phyloP scores from a whole-genome alignment of 1,140 invertebrate genomes.

The Drosophila teissieri region DNA sequence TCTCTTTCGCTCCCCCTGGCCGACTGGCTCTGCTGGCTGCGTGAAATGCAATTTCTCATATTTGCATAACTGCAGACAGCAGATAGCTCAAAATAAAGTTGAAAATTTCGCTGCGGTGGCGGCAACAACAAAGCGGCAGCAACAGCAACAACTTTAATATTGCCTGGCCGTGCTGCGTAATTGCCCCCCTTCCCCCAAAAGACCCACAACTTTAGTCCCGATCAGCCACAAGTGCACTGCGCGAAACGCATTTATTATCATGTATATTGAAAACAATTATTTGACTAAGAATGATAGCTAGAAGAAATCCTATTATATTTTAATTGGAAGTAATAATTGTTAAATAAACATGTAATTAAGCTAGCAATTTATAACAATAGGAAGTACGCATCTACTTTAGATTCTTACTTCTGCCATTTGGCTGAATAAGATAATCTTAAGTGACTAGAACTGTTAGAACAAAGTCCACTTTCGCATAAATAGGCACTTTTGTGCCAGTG shows the following conservation, averaged over 20 bases:
- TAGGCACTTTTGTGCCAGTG: conserved; percentile 1
- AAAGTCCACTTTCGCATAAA: not conserved
- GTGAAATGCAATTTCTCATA: conserved; percentile 82
- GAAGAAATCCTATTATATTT: too few relatives aligned
- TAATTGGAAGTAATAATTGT: not conserved
- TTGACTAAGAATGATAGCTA: not conserved
- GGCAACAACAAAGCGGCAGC: conserved; percentile 50
- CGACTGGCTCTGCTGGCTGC: conserved; percentile 44
- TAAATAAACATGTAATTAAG: too few relatives aligned
- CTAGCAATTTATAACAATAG: too few relatives aligned
- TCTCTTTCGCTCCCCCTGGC: not conserved
- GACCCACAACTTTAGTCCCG: conserved; percentile 22
- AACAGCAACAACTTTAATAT: conserved; percentile 75
- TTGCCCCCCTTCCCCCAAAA: conserved; percentile 40
- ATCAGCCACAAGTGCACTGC: conserved; percentile 29
- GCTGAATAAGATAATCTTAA: too few relatives aligned
- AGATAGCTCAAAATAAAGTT: conserved; percentile 82
- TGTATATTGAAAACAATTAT: not conserved
- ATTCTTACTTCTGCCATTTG: too few relatives aligned
- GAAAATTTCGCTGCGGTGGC: conserved; percentile 68
- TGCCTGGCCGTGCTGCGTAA: conserved; percentile 69
- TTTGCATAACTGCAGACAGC: conserved; percentile 82
- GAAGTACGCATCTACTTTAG: too few relatives aligned
- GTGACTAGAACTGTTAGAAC: not conserved
- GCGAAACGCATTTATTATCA: not conserved